Conservation (phyloP, 2,888 invertebrate genomes). For the Cheilosia urbana region DNA sequence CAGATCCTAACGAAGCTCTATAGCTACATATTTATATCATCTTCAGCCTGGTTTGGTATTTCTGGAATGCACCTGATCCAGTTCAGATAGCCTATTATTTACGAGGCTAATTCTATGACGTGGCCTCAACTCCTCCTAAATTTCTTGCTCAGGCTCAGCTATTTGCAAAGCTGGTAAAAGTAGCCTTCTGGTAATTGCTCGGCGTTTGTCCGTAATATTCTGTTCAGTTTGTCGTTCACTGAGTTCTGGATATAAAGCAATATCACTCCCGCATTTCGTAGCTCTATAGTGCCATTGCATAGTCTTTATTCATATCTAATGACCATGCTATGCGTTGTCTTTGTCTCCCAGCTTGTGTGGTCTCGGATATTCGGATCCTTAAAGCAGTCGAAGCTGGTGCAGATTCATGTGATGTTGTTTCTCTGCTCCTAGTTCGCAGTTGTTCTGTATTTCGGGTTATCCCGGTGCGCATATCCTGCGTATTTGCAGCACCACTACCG, state of each 20-base stretch:
- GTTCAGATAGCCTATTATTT: not conserved
- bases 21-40: conserved; percentile 4
- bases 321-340: conserved; percentile 28
- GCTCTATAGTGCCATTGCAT: not conserved
- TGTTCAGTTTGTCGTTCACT: not conserved
- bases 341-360: conserved; percentile 26
- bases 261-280: not conserved
- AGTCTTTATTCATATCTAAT: not conserved
- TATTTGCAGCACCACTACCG: no score
- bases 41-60: conserved; percentile 1
- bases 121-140: not conserved
- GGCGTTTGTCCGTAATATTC: not conserved
- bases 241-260: not conserved
- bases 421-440: no score
- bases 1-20: conserved; percentile 10
- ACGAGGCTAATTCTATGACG: no score
- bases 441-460: no score
- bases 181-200: not conserved
- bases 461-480: no score
- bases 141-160: not conserved
- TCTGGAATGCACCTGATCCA: not conserved
- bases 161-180: not conserved
- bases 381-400: no score
- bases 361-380: not conserved
- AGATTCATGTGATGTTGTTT: no score